Base-by-base conservation (phyloP, 2,888 invertebrate genomes). In the Acrobasis repandana region DNA sequence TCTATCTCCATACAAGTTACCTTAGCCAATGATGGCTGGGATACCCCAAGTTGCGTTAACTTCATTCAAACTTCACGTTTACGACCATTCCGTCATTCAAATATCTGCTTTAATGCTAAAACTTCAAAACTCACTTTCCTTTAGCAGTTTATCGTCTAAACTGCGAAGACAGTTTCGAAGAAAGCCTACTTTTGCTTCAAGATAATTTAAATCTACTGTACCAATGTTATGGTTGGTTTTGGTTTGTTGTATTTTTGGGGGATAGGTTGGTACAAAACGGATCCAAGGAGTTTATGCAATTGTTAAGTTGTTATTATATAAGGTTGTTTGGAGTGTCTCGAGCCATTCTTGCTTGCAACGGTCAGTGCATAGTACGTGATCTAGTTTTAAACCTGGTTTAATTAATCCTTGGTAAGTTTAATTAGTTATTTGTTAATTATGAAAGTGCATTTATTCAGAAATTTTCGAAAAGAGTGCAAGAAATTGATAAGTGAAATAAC, bases 231-330 rank as follows among this genome's bases (percentile, higher is more conserved):
- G 56, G 61, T 66, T 54, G 20, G 58, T 50, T 57, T 11, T 60
- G 0, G 16, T 49, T 48, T 36, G 28, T 6, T 10, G 8, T 9
- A 6, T 20, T 38, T 51, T 61, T 18, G 52, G 65, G 56, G 71
- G 72, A 76, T 68, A 61, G 65, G 67, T 75, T 73, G 65, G 75
- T 79, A 74, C 81, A 80, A 80, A 71, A 76, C 82, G 81, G 83
- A 82, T 84, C 71, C 74, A 70, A 70, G 73, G 73, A 73, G 91
- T 91, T 92, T 88, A 88, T 92, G 91, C 91, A 92, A 92, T 88
- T 90, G 83, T 89, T 88, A 87, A 85, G 81, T 90, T 88, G 83
- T 83, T 90, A 92, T 92, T 91, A 91, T 91, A 92, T 91, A 92
- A 91, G 89, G 73, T 86, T 83, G 79, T 83, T 84, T 80, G 77